Base-by-base conservation (phyloP, 1,140 invertebrate genomes). In the Pissodes strobi region DNA sequence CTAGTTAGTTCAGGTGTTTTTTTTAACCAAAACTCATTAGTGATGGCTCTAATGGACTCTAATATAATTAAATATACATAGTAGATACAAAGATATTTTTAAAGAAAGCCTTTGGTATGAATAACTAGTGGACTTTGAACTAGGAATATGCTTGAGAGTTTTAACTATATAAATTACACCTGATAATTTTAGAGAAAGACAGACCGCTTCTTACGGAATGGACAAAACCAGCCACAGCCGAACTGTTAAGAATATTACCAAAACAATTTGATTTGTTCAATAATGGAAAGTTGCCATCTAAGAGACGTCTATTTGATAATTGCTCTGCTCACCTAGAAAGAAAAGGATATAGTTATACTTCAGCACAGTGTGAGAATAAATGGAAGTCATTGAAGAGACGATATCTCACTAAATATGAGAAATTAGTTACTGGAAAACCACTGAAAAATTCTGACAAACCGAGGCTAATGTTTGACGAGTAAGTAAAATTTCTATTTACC, bases 321-420 rank as follows among this genome's bases (percentile, higher is more conserved):
- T 8, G 18, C 8, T 21, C 58, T 13, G 38, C 15, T n/a, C 8
- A 39, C 2, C n/a, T 61, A 17, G 17, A 39, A 18, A 13, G 25
- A 39, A 51, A 27, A 17, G 58, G 58, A 6, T 41, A 22, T 15
- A 12, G 9, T 1, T 61, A 51, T 41, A 39, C 58, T n/a, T 19
- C n/a, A 1, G 19, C 30, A 12, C 58, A 61, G 21, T 61, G 58
- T 39, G 58, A 61, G 41, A 61, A 61, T 21, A 61, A 61, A 27
- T 61, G 58, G 58, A 61, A 61, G 18, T 19, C 46, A 12, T 23
- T 41, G 4, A 61, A 61, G 27, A 38, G 58, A 25, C n/a, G 58
- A 17, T 61, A 61, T 45, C 8, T 51, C 8, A 8, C 2, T 15
- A 51, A 39, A 27, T 9, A 43, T 59, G 27, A 48, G 10, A 46